phyloP scores from a whole-genome alignment of 2,113 vertebrate genomes.

The Stictonetta naevosa region DNA sequence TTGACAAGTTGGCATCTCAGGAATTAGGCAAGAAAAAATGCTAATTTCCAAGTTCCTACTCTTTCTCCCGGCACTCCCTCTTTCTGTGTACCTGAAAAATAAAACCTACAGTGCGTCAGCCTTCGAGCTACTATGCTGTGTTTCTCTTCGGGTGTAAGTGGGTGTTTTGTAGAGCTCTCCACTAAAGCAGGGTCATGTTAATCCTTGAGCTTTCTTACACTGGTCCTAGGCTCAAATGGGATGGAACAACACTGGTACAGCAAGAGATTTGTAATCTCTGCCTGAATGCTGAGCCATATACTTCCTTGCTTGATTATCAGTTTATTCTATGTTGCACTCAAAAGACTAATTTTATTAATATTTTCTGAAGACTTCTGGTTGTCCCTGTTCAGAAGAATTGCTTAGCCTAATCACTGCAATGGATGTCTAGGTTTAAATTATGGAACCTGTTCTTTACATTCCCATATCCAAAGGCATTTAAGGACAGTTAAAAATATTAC shows the following conservation, averaged over 20 bases:
- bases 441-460: background rate
- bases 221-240: background rate
- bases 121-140: background rate
- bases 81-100: constrained; percentile 10
- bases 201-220: background rate
- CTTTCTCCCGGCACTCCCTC: background rate
- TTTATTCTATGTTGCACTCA: background rate
- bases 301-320: background rate
- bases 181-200: background rate
- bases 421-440: background rate
- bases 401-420: background rate
- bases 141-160: background rate
- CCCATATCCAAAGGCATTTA: background rate
- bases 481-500: background rate
- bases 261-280: background rate
- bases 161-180: background rate
- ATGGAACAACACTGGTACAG: background rate
- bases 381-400: background rate
- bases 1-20: background rate
- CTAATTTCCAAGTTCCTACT: background rate
- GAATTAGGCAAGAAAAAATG: background rate
- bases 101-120: background rate
- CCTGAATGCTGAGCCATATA: background rate
- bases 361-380: background rate
- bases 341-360: background rate